Evolutionary conservation across 2,797 vertebrate genomes (phyloP).

Genomic region (Squalus acanthias): DNA sequence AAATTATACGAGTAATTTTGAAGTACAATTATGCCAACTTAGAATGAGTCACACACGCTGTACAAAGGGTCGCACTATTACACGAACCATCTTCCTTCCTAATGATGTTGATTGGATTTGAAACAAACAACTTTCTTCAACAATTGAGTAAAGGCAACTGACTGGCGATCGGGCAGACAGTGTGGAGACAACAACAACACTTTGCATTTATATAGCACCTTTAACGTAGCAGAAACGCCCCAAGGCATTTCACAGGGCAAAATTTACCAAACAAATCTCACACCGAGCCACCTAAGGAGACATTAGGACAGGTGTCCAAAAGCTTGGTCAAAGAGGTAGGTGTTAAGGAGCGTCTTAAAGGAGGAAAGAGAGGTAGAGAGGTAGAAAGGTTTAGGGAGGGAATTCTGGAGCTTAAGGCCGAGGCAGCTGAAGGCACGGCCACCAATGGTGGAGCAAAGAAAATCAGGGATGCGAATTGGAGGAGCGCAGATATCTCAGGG

Average conservation of each 20-base stretch:
- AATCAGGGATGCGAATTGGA: neutral
- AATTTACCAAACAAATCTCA: no score
- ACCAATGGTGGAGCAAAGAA: neutral
- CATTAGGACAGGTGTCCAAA: no score
- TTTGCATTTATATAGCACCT: neutral
- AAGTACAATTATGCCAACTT: neutral
- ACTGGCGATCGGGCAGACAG: neutral
- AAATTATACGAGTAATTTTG: neutral
- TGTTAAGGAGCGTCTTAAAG: neutral
- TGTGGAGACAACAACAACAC: neutral
- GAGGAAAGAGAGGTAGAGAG: neutral
- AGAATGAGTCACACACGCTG: neutral
- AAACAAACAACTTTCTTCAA: neutral
- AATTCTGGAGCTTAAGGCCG: neutral
- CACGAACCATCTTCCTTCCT: neutral
- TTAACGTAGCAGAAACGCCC: no score
- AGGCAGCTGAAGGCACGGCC: neutral
- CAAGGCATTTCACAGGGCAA: no score
- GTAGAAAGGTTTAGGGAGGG: neutral
- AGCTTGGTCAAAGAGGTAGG: neutral
- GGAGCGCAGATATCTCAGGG: neutral
- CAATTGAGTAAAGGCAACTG: neutral
- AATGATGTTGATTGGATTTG: neutral
- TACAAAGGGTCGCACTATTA: neutral
- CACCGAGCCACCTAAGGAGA: no score